Evolutionary conservation across 2,113 vertebrate species (phyloP), one percentile per base, ranked within the genome.

Genomic region (Spheniscus mendiculus): DNA sequence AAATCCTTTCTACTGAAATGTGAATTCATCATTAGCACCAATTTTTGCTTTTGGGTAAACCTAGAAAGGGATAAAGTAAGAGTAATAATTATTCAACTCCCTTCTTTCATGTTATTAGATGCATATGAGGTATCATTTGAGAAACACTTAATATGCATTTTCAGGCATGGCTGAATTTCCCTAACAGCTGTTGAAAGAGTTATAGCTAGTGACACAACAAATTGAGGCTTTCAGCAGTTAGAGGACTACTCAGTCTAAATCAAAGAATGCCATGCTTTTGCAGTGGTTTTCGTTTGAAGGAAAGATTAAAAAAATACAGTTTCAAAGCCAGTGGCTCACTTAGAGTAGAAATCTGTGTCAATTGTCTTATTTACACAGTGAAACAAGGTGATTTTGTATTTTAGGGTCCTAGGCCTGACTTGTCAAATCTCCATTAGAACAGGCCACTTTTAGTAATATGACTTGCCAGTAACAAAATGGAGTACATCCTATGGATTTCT

Each of bases 361-460:
- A 2, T 49, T 77, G 40, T 67, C 32, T 36, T 86, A 27, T 15
- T 81, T 59, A 56, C 13, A 18, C 12, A 74, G 19, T 40, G 34
- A 74, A 90, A 73, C 45, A 63, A 56, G 45, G 50, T 50, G 13
- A 49, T 70, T 83, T 82, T 90, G 10, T 80, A 13, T 70, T 93
- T 61, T 86, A 71, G 69, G 40, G 6, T 79, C 19, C 63, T 80
- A 77, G 71, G 42, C n/a, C 13, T 69, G 45, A 82, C 77, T 69
- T 88, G 47, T 93, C 49, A 90, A 83, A 62, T 72, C 52, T 90
- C 62, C 59, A n/a, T 91, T 47, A 56, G 89, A 90, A 97, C 86
- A 97, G 38, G 45, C 45, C n/a, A 22, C 23, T 70, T 74, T 52
- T 58, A 83, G 42, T 69, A 55, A 61, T 4, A 26, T 7, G 34